phyloP scores from a whole-genome alignment of 1,140 invertebrate genomes.

The Pogonognathellus flavescens region DNA sequence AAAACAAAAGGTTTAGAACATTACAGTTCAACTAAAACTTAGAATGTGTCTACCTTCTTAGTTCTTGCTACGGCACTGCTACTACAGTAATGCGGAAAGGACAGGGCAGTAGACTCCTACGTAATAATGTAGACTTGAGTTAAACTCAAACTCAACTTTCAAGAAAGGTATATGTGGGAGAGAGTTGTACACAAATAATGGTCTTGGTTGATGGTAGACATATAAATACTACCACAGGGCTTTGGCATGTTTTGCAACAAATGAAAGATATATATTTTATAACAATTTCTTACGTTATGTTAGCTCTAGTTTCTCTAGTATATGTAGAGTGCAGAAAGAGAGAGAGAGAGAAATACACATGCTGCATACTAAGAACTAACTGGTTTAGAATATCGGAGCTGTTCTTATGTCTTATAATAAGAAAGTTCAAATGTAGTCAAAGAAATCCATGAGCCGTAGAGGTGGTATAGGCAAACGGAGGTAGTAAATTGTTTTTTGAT shows the following conservation, averaged over 20 bases:
- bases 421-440: conserved; percentile 5
- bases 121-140: too few species aligned
- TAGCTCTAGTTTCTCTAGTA: background rate
- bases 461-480: background rate
- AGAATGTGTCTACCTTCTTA: background rate
- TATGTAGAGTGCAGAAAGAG: background rate
- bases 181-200: too few species aligned
- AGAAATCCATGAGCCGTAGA: background rate
- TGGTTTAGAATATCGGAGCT: background rate
- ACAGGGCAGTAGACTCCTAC: background rate
- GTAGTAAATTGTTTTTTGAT: conserved; percentile 42
- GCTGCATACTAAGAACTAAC: too few species aligned
- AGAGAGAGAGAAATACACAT: too few species aligned
- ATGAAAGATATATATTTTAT: too few species aligned
- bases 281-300: background rate
- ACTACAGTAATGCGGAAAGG: background rate
- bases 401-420: background rate
- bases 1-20: conserved; percentile 8
- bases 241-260: too few species aligned
- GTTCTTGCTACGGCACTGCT: background rate
- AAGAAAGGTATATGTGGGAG: too few species aligned
- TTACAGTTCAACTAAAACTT: conserved; percentile 12
- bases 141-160: too few species aligned
- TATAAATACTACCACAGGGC: too few species aligned
- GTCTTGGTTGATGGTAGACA: too few species aligned